phyloP scores from a whole-genome alignment of 2,797 vertebrate genomes.

The Dicrostonyx torquatus region DNA sequence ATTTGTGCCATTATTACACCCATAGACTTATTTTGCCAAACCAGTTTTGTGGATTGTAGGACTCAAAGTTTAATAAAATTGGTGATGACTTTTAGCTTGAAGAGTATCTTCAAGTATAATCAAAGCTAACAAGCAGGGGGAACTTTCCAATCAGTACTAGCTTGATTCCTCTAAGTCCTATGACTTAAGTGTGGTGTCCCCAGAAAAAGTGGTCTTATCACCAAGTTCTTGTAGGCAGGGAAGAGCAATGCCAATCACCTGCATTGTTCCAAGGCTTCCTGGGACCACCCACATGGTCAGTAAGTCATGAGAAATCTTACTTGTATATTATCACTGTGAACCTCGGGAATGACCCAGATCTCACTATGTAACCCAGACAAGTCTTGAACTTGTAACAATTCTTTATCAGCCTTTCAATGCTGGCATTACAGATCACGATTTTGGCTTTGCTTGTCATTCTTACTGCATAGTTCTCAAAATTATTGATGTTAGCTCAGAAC shows the following conservation, averaged over 20 bases:
- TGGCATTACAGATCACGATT: neutral
- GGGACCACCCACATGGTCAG: neutral
- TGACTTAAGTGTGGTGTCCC: neutral
- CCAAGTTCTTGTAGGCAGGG: neutral
- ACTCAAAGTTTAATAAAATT: neutral
- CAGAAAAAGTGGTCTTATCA: neutral
- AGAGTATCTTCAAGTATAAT: neutral
- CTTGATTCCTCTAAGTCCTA: neutral
- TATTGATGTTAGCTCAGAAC: neutral
- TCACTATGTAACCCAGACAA: neutral
- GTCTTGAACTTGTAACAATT: neutral
- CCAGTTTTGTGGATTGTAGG: neutral
- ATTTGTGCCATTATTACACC: neutral
- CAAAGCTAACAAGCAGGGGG: neutral
- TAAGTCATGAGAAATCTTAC: neutral
- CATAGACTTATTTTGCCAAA: neutral
- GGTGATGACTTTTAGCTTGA: neutral
- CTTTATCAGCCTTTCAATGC: neutral
- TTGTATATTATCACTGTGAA: neutral
- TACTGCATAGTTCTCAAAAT: neutral
- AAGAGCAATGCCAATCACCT: neutral
- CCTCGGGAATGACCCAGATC: neutral
- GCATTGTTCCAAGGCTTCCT: neutral
- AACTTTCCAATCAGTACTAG: no score
- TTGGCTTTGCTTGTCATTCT: neutral